phyloP scores from a whole-genome alignment of 1,140 invertebrate genomes.

The Polypedilum vanderplanki region DNA sequence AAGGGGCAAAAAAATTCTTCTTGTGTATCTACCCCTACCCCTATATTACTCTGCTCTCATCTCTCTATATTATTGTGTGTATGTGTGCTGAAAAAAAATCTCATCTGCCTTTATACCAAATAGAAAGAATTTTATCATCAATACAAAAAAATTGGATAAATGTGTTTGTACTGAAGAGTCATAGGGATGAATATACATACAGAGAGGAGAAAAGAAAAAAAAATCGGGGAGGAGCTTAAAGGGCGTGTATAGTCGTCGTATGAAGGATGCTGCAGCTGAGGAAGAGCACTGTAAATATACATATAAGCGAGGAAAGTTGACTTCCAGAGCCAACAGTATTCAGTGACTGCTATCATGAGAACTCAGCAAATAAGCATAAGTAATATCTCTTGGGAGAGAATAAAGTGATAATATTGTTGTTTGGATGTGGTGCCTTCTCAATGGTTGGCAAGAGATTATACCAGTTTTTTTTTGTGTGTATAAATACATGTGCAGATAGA shows the following conservation, averaged over 20 bases:
- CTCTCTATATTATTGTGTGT: background rate
- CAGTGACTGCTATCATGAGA: background rate
- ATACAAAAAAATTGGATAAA: background rate
- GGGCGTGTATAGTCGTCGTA: background rate
- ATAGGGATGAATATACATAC: constrained; percentile 8
- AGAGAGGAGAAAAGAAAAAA: background rate
- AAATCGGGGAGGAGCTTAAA: constrained; percentile 2
- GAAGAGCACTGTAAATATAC: background rate
- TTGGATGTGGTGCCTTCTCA: constrained; percentile 9
- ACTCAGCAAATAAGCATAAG: constrained; percentile 12
- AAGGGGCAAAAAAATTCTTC: background rate
- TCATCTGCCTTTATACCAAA: constrained; percentile 4
- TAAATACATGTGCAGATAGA: background rate
- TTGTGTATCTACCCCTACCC: constrained; percentile 21
- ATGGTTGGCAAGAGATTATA: constrained; percentile 18
- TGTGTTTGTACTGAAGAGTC: background rate
- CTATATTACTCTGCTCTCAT: background rate
- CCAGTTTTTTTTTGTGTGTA: constrained; percentile 2
- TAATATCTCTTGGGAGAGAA: constrained; percentile 1
- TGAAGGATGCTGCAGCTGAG: background rate
- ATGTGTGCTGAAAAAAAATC: background rate
- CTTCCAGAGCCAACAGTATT: background rate
- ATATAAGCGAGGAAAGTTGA: background rate
- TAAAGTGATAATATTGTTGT: constrained; percentile 19
- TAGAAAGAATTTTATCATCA: background rate